Conservation (phyloP, 1,140 invertebrate species). For the Temnothorax curvispinosus region DNA sequence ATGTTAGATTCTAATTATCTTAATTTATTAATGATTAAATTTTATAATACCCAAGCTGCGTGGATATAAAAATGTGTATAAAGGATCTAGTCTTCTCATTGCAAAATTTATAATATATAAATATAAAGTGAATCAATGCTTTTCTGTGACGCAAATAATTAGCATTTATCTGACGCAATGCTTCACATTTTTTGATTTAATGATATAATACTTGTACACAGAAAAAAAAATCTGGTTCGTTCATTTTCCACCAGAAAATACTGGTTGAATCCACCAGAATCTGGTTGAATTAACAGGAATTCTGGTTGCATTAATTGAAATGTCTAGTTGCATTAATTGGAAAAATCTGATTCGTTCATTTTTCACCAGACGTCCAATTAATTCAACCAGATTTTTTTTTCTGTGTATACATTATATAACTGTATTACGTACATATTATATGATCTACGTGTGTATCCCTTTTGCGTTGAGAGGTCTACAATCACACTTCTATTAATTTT, state of each 20-base stretch:
- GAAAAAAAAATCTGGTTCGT: too few relatives aligned
- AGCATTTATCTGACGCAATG: conserved; percentile 15
- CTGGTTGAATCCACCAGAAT: too few relatives aligned
- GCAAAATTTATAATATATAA: not conserved
- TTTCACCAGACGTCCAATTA: too few relatives aligned
- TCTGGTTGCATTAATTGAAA: too few relatives aligned
- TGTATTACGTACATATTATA: not conserved
- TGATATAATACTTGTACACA: conserved; percentile 42
- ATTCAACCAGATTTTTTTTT: too few relatives aligned
- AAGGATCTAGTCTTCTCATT: not conserved
- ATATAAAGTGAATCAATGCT: not conserved
- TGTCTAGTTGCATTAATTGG: too few relatives aligned
- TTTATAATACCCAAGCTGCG: not conserved
- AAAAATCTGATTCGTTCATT: too few relatives aligned
- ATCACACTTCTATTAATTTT: conserved; percentile 7
- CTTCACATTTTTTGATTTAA: conserved; percentile 28
- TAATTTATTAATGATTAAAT: not conserved
- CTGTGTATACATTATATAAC: conserved; percentile 34
- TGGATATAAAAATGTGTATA: not conserved
- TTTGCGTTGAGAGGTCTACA: not conserved
- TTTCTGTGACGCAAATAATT: conserved; percentile 43
- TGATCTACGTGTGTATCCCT: not conserved
- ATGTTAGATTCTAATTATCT: not conserved
- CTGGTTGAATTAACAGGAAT: too few relatives aligned
- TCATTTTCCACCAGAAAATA: too few relatives aligned